A percentile compares a stretch with the other conserved stretches of the same genome.
Conservation (phyloP, 2,113 vertebrate species). For the Gymnogyps californianus region DNA sequence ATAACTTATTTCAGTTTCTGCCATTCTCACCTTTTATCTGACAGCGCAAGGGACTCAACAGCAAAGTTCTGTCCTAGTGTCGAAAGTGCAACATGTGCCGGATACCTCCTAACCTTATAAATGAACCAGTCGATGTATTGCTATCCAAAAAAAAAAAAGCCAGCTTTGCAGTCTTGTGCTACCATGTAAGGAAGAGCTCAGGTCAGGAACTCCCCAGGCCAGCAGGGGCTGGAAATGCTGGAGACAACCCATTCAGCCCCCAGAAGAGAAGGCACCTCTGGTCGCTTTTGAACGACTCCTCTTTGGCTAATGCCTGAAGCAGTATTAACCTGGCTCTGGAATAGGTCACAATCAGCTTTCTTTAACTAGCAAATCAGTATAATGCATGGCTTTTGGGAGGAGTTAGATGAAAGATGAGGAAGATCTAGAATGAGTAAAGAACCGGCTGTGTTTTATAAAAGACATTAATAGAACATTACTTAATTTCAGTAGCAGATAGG, state of each 20-base stretch:
- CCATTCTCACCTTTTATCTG: neutral
- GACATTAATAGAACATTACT: neutral
- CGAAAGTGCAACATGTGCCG: conserved; percentile 40
- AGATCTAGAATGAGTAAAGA: neutral
- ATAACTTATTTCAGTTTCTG: neutral
- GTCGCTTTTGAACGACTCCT: conserved; percentile 59
- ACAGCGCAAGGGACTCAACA: neutral
- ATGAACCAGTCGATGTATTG: conserved; percentile 16
- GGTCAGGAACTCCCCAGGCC: conserved; percentile 27
- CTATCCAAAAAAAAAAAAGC: neutral
- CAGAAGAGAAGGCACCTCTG: conserved; percentile 70
- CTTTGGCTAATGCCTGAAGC: conserved; percentile 69
- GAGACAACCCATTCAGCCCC: conserved; percentile 49
- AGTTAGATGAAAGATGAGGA: neutral
- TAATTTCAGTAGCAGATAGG: neutral
- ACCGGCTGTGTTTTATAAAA: neutral
- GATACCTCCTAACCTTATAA: conserved; percentile 9
- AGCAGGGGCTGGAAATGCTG: conserved; percentile 52
- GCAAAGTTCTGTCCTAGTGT: conserved; percentile 3
- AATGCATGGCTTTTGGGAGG: conserved; percentile 2
- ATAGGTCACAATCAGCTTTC: neutral
- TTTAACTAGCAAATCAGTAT: neutral
- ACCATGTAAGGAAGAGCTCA: conserved; percentile 17
- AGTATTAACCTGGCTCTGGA: conserved; percentile 37
- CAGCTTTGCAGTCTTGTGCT: conserved; percentile 45